Evolutionary conservation across 2,888 invertebrate species (phyloP).

Genomic region (Anaspis maculata): DNA sequence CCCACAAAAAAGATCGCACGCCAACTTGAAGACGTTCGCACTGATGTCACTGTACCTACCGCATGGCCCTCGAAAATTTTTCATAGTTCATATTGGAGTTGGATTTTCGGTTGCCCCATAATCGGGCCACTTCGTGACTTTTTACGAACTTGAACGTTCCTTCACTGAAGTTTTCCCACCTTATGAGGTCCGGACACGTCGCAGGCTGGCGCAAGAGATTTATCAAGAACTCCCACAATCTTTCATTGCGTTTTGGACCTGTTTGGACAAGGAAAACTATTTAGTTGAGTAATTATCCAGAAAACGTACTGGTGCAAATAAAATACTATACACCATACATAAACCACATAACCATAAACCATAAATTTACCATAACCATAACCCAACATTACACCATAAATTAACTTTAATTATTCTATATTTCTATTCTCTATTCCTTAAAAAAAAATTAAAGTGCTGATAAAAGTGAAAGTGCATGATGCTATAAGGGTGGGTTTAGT

Average conservation of each 20-base stretch:
- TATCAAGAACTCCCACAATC: slow-evolving; percentile 77
- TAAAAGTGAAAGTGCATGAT: no score
- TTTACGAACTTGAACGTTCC: slow-evolving; percentile 84
- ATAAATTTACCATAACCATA: no score
- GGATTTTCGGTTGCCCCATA: slow-evolving; percentile 81
- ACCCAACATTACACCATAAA: no score
- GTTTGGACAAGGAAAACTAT: neutral
- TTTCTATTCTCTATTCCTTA: no score
- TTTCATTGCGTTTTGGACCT: slow-evolving; percentile 26
- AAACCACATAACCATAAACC: no score
- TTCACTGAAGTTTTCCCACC: slow-evolving; percentile 78
- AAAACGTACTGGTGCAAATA: neutral
- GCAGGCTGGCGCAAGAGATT: slow-evolving; percentile 67
- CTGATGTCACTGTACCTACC: no score
- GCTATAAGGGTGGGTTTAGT: no score
- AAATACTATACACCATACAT: no score
- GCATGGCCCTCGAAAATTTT: slow-evolving; percentile 84
- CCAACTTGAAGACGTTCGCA: no score
- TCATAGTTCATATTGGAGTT: slow-evolving; percentile 89
- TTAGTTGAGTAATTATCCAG: neutral
- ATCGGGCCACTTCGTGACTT: slow-evolving; percentile 75
- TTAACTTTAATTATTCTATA: no score
- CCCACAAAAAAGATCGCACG: no score
- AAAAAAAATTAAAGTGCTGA: no score
- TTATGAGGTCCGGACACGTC: slow-evolving; percentile 73